These are phyloP conservation scores for Enteromius thamalakanensis DNA, from an alignment of 2,797 vertebrate species.

Conservation along the genomic window DNA sequence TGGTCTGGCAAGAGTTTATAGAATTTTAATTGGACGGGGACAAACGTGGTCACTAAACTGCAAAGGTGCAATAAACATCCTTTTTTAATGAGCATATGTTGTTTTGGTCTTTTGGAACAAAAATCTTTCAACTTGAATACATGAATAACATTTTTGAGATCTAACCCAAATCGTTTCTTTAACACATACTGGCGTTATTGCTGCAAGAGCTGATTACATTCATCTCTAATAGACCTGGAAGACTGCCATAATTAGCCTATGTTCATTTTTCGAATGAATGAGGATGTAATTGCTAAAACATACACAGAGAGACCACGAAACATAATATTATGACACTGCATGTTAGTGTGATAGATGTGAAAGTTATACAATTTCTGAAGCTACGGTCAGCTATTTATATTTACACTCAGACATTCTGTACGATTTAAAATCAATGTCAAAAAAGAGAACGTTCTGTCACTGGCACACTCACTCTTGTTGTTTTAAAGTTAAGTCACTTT, in stretches of 20 bases:
- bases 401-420: background rate
- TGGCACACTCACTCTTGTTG: background rate
- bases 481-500: background rate
- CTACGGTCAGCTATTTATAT: background rate
- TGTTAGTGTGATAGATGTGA: conserved; percentile 16
- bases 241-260: conserved; percentile 24
- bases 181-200: background rate
- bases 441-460: background rate
- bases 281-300: conserved; percentile 14
- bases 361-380: background rate
- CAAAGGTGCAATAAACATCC: background rate
- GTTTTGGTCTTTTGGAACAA: conserved; percentile 4
- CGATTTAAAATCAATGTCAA: background rate
- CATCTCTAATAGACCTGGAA: background rate
- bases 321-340: conserved; percentile 6
- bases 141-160: conserved; percentile 1
- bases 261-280: conserved; percentile 12
- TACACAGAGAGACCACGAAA: background rate
- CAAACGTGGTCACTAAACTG: conserved; percentile 15
- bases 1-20: conserved; percentile 18
- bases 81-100: conserved; percentile 20
- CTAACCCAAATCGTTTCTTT: background rate
- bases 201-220: conserved; percentile 5
- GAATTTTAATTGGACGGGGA: conserved; percentile 25
- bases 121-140: background rate